Conservation (phyloP, 2,113 vertebrate genomes). For the Urocitellus parryii region DNA sequence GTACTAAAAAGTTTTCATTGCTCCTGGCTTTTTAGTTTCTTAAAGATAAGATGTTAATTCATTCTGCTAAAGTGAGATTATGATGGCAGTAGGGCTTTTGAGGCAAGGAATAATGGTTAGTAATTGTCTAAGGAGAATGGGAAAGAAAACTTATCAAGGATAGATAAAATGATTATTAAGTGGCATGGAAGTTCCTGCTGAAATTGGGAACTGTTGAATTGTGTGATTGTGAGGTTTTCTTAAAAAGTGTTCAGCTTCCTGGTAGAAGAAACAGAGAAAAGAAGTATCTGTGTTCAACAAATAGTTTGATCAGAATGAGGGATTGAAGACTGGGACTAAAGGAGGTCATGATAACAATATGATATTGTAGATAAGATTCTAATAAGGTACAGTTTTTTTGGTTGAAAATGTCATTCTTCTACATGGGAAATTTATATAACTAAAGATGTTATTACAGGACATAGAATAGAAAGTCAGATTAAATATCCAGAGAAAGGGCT, state of each 20-base stretch:
- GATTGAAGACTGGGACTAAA: constrained; percentile 5
- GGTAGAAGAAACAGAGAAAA: not conserved
- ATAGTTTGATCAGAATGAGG: not conserved
- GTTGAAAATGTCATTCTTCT: constrained; percentile 41
- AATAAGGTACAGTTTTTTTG: not conserved
- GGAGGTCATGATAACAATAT: not conserved
- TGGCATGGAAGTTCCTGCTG: not conserved
- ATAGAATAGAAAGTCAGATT: not conserved
- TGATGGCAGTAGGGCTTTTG: not conserved
- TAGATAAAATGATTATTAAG: constrained; percentile 14
- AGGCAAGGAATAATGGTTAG: constrained; percentile 7
- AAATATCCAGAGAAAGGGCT: not conserved
- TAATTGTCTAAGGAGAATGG: not conserved
- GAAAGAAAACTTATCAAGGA: not conserved
- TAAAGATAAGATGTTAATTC: constrained; percentile 17
- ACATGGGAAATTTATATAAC: not conserved
- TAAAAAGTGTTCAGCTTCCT: not conserved
- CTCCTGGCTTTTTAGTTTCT: constrained; percentile 4
- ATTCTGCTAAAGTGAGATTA: constrained; percentile 52
- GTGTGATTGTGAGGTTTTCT: not conserved
- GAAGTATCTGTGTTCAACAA: not conserved
- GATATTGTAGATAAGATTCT: not conserved
- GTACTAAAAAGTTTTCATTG: not conserved
- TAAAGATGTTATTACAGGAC: not conserved
- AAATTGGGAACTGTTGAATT: not conserved